phyloP scores from a whole-genome alignment of 2,797 vertebrate genomes.

The Dallia pectoralis region DNA sequence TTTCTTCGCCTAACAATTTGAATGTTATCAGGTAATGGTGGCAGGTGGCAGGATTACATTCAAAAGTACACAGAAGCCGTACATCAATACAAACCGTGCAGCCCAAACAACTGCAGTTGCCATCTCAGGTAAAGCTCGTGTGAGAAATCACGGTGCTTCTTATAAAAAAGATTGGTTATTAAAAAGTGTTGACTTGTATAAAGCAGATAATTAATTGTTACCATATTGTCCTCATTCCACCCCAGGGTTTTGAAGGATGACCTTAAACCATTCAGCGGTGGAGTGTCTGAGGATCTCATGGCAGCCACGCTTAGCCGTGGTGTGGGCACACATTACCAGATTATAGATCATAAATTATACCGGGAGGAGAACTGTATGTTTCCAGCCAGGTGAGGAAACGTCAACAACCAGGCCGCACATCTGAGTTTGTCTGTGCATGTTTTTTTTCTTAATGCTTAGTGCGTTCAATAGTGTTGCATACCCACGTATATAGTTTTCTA shows the following conservation, averaged over 20 bases:
- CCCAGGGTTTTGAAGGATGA: constrained; percentile 85
- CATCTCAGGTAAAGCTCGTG: constrained; percentile 76
- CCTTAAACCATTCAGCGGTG: constrained; percentile 79
- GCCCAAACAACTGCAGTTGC: constrained; percentile 85
- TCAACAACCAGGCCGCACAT: neutral
- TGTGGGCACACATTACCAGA: constrained; percentile 94
- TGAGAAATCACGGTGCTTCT: neutral
- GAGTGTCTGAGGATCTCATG: constrained; percentile 83
- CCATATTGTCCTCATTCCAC: neutral
- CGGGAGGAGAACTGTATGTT: constrained; percentile 95
- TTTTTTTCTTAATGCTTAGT: neutral
- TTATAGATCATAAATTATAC: constrained; percentile 85
- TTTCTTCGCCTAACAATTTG: neutral
- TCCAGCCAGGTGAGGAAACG: constrained; percentile 84
- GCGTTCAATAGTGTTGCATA: too few species aligned
- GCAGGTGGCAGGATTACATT: constrained; percentile 55
- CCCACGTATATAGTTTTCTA: too few species aligned
- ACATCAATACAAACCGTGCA: constrained; percentile 75
- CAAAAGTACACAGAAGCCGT: constrained; percentile 64
- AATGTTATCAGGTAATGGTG: constrained; percentile 37
- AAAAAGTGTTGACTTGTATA: too few species aligned
- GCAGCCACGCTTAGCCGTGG: constrained; percentile 76
- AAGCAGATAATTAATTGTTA: neutral
- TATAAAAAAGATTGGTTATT: too few species aligned
- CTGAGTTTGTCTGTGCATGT: neutral